Conservation (phyloP, 2,113 vertebrate genomes). For the Trinectes maculatus region DNA sequence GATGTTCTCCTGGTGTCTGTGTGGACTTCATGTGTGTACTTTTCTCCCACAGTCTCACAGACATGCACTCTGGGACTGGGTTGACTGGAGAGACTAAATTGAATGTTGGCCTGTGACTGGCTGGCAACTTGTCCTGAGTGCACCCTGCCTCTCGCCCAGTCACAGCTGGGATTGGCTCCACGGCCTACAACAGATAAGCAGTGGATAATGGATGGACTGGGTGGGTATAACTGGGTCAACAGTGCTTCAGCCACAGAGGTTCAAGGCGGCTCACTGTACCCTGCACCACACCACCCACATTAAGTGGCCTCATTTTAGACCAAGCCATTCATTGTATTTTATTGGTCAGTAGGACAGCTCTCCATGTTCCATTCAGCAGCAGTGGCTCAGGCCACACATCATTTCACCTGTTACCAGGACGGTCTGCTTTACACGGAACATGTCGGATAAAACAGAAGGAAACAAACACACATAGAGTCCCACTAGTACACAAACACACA, state of each 20-base stretch:
- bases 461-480: constrained; percentile 9
- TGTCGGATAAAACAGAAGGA: constrained; percentile 23
- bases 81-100: too few relatives aligned
- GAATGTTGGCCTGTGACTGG: too few relatives aligned
- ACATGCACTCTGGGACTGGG: too few relatives aligned
- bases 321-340: constrained; percentile 46
- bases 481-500: constrained; percentile 3
- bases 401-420: constrained; percentile 13
- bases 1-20: too few relatives aligned
- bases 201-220: too few relatives aligned
- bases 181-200: too few relatives aligned
- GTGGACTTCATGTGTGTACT: too few relatives aligned
- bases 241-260: constrained; percentile 26
- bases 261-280: constrained; percentile 53
- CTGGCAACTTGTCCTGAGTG: too few relatives aligned
- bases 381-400: constrained; percentile 11
- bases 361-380: constrained; percentile 17
- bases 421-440: constrained; percentile 6
- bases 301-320: constrained; percentile 60
- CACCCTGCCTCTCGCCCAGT: too few relatives aligned
- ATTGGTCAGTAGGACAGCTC: constrained; percentile 26
- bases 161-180: too few relatives aligned
- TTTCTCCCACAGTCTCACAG: too few relatives aligned
- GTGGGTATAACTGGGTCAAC: too few relatives aligned
- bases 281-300: constrained; percentile 39